phyloP scores from a whole-genome alignment of 2,888 invertebrate species.

The Synanthedon tipuliformis region DNA sequence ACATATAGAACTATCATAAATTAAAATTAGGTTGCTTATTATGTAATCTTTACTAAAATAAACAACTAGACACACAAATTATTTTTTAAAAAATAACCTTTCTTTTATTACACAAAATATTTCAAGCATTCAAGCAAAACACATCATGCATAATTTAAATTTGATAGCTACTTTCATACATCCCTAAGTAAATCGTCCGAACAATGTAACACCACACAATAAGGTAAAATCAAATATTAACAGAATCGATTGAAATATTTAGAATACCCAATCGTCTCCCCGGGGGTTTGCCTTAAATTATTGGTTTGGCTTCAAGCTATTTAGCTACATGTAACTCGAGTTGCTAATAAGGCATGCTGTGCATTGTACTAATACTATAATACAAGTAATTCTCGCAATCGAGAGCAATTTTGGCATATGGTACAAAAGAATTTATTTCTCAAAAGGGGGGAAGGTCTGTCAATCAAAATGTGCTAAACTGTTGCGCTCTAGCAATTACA shows the following conservation, averaged over 20 bases:
- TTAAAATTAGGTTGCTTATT: too few species aligned
- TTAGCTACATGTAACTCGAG: constrained; percentile 47
- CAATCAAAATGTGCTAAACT: not conserved
- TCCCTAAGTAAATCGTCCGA: constrained; percentile 22
- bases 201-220: constrained; percentile 19
- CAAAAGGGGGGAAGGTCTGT: constrained; percentile 16
- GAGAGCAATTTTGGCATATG: constrained; percentile 36
- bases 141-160: too few species aligned
- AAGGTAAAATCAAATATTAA: constrained; percentile 44
- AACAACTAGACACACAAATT: too few species aligned
- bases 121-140: too few species aligned
- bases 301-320: constrained; percentile 56
- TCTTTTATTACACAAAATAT: too few species aligned
- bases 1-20: too few species aligned
- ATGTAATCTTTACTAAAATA: too few species aligned
- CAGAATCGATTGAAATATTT: constrained; percentile 39
- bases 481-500: not conserved
- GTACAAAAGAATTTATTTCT: constrained; percentile 18
- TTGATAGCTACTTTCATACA: too few species aligned
- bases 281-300: constrained; percentile 52
- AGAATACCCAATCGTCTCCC: constrained; percentile 36
- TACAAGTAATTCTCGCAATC: constrained; percentile 26
- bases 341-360: constrained; percentile 56
- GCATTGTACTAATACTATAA: constrained; percentile 28
- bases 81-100: too few species aligned